phyloP scores from a whole-genome alignment of 1,140 invertebrate genomes.

The Cotesia glomerata region DNA sequence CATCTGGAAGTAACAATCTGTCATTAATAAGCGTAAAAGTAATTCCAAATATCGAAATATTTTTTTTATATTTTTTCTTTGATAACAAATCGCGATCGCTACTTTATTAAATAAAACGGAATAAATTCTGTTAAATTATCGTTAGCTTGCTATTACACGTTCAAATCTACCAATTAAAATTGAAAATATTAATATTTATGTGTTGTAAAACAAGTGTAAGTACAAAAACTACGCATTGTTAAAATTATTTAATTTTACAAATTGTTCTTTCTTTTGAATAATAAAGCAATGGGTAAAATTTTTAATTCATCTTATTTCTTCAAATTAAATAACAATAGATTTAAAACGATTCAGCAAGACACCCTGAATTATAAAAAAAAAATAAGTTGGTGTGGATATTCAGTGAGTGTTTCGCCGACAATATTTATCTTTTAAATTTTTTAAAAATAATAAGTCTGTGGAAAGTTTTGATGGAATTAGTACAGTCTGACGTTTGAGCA shows the following conservation, averaged over 20 bases:
- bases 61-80: too few relatives aligned
- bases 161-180: too few relatives aligned
- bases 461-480: too few relatives aligned
- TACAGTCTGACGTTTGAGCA: too few relatives aligned
- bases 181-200: slow-evolving; percentile 31
- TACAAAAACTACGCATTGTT: too few relatives aligned
- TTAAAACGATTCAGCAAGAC: slow-evolving; percentile 43
- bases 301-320: background rate
- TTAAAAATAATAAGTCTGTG: too few relatives aligned
- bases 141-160: too few relatives aligned
- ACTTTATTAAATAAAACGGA: too few relatives aligned
- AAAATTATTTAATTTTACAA: slow-evolving; percentile 50
- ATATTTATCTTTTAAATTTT: slow-evolving; percentile 48
- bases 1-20: background rate
- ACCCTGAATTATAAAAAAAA: slow-evolving; percentile 46
- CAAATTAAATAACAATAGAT: background rate
- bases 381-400: slow-evolving; percentile 59
- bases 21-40: slow-evolving; percentile 33
- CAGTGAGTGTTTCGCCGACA: slow-evolving; percentile 59
- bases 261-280: slow-evolving; percentile 52
- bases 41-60: slow-evolving; percentile 16
- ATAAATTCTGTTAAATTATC: too few relatives aligned
- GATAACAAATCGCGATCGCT: too few relatives aligned
- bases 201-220: slow-evolving; percentile 60
- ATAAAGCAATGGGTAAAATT: background rate